phyloP scores from a whole-genome alignment of 2,113 vertebrate species.

The Dromaius novaehollandiae region DNA sequence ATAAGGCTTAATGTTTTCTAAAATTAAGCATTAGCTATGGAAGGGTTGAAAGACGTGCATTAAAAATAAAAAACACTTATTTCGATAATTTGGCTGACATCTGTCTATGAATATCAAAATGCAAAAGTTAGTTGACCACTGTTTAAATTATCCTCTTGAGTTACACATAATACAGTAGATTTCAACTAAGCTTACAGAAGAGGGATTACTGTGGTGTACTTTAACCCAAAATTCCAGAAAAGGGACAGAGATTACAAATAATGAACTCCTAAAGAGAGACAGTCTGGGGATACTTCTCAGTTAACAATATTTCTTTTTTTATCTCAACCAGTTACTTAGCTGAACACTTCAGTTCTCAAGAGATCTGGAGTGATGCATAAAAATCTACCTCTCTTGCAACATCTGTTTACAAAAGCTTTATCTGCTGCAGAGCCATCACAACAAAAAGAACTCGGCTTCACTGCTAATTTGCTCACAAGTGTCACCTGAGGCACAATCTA shows the following conservation, averaged over 20 bases:
- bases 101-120: not conserved
- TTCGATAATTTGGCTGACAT: not conserved
- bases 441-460: constrained; percentile 27
- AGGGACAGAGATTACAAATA: not conserved
- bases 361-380: constrained; percentile 60
- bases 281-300: not conserved
- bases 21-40: not conserved
- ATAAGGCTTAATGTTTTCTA: not conserved
- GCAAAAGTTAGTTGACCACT: not conserved
- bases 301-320: constrained; percentile 22
- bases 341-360: constrained; percentile 46
- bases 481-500: constrained; percentile 50
- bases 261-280: not conserved
- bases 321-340: constrained; percentile 26
- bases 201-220: not conserved
- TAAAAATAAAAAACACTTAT: not conserved
- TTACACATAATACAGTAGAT: not conserved
- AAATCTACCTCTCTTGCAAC: constrained; percentile 40
- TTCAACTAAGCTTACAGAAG: not conserved
- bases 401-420: constrained; percentile 54
- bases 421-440: constrained; percentile 29
- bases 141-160: not conserved
- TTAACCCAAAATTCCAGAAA: constrained; percentile 1
- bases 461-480: constrained; percentile 25
- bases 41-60: not conserved